Evolutionary conservation across 2,113 vertebrate species (phyloP).

Genomic region (Canis aureus): DNA sequence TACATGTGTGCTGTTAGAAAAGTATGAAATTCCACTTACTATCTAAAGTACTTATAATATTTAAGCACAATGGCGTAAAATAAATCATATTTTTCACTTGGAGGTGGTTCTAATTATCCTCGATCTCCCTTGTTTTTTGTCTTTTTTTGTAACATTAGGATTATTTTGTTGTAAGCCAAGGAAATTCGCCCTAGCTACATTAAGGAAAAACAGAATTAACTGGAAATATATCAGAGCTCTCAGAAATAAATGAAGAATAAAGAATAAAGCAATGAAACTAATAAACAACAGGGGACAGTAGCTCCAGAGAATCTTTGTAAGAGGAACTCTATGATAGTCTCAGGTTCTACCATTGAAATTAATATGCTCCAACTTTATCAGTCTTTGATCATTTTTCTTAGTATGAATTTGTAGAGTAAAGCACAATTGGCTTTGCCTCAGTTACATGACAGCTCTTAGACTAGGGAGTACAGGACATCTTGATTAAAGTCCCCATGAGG

Average conservation of each 20-base stretch:
- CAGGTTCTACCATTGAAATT: not conserved
- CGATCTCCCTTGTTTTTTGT: not conserved
- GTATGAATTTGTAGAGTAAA: not conserved
- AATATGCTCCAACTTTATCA: not conserved
- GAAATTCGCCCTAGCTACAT: not conserved
- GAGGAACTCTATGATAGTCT: not conserved
- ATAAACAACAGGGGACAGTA: not conserved
- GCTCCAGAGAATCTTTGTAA: not conserved
- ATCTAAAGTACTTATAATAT: not conserved
- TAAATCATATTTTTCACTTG: conserved; percentile 51
- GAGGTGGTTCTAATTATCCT: conserved; percentile 38
- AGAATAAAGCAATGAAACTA: not conserved
- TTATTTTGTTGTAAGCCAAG: not conserved
- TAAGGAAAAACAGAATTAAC: not conserved
- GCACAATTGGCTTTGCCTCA: not conserved
- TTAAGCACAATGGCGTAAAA: conserved; percentile 4
- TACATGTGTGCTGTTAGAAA: not conserved
- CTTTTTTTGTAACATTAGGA: conserved; percentile 22
- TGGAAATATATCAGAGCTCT: not conserved
- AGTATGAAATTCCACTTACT: not conserved
- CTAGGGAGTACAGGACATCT: not conserved
- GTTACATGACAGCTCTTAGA: not conserved
- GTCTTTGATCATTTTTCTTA: not conserved
- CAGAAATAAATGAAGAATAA: not conserved
- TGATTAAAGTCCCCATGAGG: not conserved